Evolutionary conservation across 92 coral and sea anemone genomes (phyloP), one percentile per base, ranked within the genome.

Genomic region (Zoanthus solanderi): DNA sequence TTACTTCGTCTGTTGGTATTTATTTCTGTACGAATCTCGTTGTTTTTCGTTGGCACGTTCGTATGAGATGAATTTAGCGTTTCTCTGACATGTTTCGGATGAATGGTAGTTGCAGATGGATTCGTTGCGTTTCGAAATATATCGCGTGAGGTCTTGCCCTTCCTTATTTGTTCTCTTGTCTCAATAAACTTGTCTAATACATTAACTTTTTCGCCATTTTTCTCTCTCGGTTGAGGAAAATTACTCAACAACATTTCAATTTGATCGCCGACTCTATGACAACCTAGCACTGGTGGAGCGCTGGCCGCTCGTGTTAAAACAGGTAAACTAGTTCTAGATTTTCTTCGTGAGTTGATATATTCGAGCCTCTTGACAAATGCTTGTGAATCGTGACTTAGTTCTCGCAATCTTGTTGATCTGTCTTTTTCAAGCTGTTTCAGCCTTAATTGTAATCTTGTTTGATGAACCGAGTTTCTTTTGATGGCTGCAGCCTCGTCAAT

Each of bases 401-500:
- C 96, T 84, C 98, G 90, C 37, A 95, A 15, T 65, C 94, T 87
- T 16, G 92, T 90, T 63, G 54, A 75, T 74, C 87, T 89, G 71
- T 95, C 96, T 34, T 88, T 88, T 71, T 95, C 98, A 5, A 95
- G 96, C 77, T 95, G 98, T 63, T 75, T 94, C 0, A 95, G 93
- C 48, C 93, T 92, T 15, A 95, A 88, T 77, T 89, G 82, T 17
- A 95, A 72, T 17, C 94, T 91, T 7, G 98, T 95, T 44, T 95
- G 98, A 68, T 95, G 96, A 54, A 95, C 98, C 18, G 88, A 50
- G 75, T 95, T 95, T 34, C 96, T 83, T 87, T 90, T 93, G 63
- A 93, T 79, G 5, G 98, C 98, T 32, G 93, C 90, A 6, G 93
- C 92, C 83, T 95, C 96, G 94, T 95, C 98, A 46, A 93, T 67